Evolutionary conservation across 2,888 invertebrate species (phyloP), one percentile per base, ranked within the genome.

Genomic region (Leptopilina drosophilae): DNA sequence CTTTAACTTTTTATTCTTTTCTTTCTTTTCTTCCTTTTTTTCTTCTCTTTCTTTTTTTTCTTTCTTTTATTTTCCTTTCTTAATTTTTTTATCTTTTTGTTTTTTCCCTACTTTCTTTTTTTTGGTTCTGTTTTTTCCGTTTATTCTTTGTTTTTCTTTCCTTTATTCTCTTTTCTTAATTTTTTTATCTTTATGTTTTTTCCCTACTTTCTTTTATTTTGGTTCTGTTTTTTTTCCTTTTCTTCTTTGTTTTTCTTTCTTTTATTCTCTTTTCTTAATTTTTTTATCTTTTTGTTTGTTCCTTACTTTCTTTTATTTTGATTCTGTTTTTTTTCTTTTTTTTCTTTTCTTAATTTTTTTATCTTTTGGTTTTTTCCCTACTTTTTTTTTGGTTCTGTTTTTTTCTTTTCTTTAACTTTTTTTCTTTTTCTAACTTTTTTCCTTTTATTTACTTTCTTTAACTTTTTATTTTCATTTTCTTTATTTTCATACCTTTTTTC

Each of bases 341-440:
- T 59, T 20, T 46, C 6, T 15, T 15, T 15, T 15, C n/a, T n/a
- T 2, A 5, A 33, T 59, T 8, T 59, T 59, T 59, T 7, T 5
- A n/a, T n/a, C 12, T 15, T 59, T 5, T 49, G 20, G 3, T 62
- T 62, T 11, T 49, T 49, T 12, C 11, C 15, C 42, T 62, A 33
- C 33, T 59, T 26, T 59, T 9, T 69, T 15, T 33, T 33, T 33
- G 2, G 33, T 12, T 49, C 49, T 49, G 11, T 2, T 49, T 12
- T 12, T 49, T 2, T 2, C 12, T 73, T 49, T 9, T 11, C 20
- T 8, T 2, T 20, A 33, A 33, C 46, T 42, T 26, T 66, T 59
- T 8, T 62, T 56, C 78, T 33, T 33, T 33, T 33, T 76, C 79
- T 77, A 64, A 79, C 65, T 64, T n/a, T 40, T 14, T 65, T 67